Evolutionary conservation across 2,797 vertebrate genomes (phyloP).

Genomic region (Discoglossus pictus): DNA sequence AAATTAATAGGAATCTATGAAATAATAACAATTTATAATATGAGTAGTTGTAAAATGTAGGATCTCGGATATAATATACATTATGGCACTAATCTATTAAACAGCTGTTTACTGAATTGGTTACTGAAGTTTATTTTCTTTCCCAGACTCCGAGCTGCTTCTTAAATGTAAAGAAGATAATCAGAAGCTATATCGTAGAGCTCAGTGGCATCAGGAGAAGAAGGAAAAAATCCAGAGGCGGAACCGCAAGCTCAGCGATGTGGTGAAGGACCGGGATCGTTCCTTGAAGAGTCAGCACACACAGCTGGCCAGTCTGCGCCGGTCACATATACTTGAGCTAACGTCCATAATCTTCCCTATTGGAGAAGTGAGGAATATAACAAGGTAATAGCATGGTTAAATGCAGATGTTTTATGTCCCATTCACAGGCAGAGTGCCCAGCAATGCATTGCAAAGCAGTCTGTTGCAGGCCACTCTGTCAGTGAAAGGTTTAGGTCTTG

Average conservation of each 20-base stretch:
- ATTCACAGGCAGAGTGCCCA: too few relatives aligned
- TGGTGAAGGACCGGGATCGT: conserved; percentile 78
- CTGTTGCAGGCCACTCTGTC: too few relatives aligned
- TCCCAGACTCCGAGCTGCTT: conserved; percentile 79
- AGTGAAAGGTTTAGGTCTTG: too few relatives aligned
- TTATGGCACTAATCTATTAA: too few relatives aligned
- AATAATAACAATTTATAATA: too few relatives aligned
- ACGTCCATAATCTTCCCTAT: conserved; percentile 87
- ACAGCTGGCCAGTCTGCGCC: conserved; percentile 77
- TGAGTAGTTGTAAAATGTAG: too few relatives aligned
- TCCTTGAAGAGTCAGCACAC: conserved; percentile 79
- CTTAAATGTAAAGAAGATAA: conserved; percentile 85
- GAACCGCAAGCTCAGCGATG: conserved; percentile 82
- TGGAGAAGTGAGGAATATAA: conserved; percentile 86
- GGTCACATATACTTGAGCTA: conserved; percentile 84
- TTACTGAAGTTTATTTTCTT: conserved; percentile 47
- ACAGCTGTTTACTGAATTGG: too few relatives aligned
- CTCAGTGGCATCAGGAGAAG: conserved; percentile 90
- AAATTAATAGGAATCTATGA: too few relatives aligned
- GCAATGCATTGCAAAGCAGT: too few relatives aligned
- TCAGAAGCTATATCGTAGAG: conserved; percentile 85
- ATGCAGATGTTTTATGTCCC: too few relatives aligned
- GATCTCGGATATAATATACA: too few relatives aligned
- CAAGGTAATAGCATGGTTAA: conserved; percentile 79
- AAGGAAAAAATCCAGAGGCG: conserved; percentile 91